Base-by-base conservation (phyloP, 2,888 invertebrate species). In the Acholoe squamosa region DNA sequence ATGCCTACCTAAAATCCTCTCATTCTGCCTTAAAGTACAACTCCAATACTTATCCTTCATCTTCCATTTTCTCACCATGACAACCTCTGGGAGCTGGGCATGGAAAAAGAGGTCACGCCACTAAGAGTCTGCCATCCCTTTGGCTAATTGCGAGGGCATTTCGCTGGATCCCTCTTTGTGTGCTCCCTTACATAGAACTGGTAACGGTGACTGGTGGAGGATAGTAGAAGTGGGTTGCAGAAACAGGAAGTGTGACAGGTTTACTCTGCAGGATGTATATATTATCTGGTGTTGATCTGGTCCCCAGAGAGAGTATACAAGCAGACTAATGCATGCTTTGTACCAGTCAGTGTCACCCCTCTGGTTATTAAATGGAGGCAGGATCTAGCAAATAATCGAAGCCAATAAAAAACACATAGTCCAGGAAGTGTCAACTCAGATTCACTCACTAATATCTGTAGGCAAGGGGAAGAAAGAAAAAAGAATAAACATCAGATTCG, bases 301-400 rank as follows among this genome's bases (percentile, higher is more conserved):
- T 71, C 14, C 28, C 71, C 71, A 28, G 71, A 0, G 71, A 22
- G 61, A 61, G n/a, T 61, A 61, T 19, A 19, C 12, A 28, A 71
- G 28, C 71, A 71, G 71, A 28, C 71, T 71, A 71, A 71, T 71
- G 71, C 31, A 71, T 16, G 71, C n/a, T 22, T 28, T 25, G 71
- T 71, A 71, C 71, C 71, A 71, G 71, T 28, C 25, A 28, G 14
- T 25, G n/a, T 67, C 67, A 67, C 14, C 3, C 19, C 61, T 43
- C 43, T 10, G 10, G 43, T 3, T 10, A 43, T 3, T 43, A 43
- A n/a, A 43, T 43, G 43, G 10, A 7, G 43, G 43, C 10, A 10
- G 43, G 43, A 7, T 7, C 43, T 10, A 43, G 43, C 43, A 43
- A 43, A 43, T 43, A 10, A 43, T 3, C 5, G n/a, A n/a, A n/a